Evolutionary conservation across 2,113 vertebrate genomes (phyloP).

Genomic region (Seriola dumerili): DNA sequence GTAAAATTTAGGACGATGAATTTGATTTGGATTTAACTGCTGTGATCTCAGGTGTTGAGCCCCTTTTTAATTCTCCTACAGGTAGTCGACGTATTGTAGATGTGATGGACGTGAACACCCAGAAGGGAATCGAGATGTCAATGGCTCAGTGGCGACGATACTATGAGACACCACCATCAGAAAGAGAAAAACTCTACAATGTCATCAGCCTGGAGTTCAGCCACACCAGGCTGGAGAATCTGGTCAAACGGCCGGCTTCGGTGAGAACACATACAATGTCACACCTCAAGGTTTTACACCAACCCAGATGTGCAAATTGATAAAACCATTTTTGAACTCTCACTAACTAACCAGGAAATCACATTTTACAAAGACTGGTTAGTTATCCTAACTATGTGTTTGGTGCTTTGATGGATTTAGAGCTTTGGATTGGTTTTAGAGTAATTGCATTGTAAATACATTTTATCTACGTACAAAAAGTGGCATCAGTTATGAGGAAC

Average conservation of each 20-base stretch:
- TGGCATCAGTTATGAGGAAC: not conserved
- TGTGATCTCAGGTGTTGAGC: not conserved
- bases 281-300: not conserved
- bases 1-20: too few relatives aligned
- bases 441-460: not conserved
- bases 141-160: slow-evolving; percentile 99
- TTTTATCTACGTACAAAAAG: not conserved
- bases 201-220: slow-evolving; percentile 99
- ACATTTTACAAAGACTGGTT: not conserved
- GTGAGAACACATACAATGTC: slow-evolving; percentile 72
- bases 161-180: slow-evolving; percentile 94
- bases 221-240: slow-evolving; percentile 96
- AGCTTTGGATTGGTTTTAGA: not conserved
- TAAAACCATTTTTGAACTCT: not conserved
- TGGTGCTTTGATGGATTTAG: not conserved
- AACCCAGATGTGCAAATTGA: not conserved
- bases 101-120: slow-evolving; percentile 98
- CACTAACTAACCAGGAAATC: not conserved
- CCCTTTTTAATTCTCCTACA: slow-evolving; percentile 59
- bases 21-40: not conserved
- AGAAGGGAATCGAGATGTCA: slow-evolving; percentile 98
- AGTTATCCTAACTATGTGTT: not conserved
- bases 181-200: slow-evolving; percentile 97
- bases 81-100: slow-evolving; percentile 96
- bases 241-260: slow-evolving; percentile 96